A percentile compares a stretch with the other conserved stretches of the same genome.
Conservation (phyloP, 2,113 vertebrate species). For the Pterophyllum scalare region DNA sequence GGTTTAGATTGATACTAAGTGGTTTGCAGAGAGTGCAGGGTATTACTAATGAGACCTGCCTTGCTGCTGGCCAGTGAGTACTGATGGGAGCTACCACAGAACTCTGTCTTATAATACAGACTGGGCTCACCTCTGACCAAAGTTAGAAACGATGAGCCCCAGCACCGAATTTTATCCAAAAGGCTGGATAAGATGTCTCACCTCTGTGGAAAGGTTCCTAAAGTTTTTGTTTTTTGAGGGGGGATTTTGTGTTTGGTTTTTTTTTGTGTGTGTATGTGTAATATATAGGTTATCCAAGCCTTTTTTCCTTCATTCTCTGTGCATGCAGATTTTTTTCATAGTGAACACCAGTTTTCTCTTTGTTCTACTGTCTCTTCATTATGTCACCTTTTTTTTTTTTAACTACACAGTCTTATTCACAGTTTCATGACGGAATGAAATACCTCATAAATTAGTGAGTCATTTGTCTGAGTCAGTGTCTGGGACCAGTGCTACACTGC, state of each 20-base stretch:
- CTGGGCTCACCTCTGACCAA: conserved; percentile 46
- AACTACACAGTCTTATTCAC: neutral
- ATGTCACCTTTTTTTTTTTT: conserved; percentile 3
- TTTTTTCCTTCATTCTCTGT: neutral
- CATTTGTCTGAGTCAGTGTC: conserved; percentile 18
- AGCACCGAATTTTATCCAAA: conserved; percentile 11
- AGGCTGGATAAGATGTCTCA: neutral
- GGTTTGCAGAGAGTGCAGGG: conserved; percentile 43
- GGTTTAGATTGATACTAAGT: conserved; percentile 44
- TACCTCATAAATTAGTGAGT: conserved; percentile 18
- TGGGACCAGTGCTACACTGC: neutral
- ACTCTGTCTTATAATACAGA: neutral
- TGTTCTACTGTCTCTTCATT: neutral
- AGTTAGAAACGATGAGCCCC: conserved; percentile 18
- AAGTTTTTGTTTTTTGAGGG: too few relatives aligned
- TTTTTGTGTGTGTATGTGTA: too few relatives aligned
- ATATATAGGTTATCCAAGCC: neutral
- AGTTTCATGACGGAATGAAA: conserved; percentile 7
- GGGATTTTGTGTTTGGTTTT: neutral
- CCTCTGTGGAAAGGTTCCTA: neutral
- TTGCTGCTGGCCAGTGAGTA: conserved; percentile 26
- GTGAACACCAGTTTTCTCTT: neutral
- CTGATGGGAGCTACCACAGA: conserved; percentile 13
- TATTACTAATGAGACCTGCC: conserved; percentile 43
- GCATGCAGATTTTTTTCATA: neutral